Evolutionary conservation across 2,113 vertebrate genomes (phyloP).

Genomic region (Chamaetylas fuelleborni): DNA sequence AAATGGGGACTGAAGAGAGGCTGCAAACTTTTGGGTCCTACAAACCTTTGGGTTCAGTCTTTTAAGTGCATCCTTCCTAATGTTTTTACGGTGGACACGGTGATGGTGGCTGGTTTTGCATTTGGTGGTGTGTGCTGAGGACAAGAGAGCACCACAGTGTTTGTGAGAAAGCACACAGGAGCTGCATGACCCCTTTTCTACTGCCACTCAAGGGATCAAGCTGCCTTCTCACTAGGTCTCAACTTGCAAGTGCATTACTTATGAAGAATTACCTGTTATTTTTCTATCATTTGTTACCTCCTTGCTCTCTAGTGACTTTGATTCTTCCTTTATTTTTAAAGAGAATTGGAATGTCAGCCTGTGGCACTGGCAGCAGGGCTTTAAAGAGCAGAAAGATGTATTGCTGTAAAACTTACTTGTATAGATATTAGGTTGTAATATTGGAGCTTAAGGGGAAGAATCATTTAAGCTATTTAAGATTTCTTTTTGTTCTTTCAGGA

Average conservation of each 20-base stretch:
- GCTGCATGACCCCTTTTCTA: background rate
- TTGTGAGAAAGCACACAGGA: background rate
- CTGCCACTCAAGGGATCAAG: background rate
- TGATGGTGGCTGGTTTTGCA: background rate
- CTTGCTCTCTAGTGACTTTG: background rate
- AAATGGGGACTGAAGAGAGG: background rate
- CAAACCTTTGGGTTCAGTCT: background rate
- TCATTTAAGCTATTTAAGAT: slow-evolving; percentile 5
- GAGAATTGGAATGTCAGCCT: background rate
- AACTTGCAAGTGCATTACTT: background rate
- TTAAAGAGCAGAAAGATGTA: background rate
- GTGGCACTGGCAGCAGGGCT: background rate
- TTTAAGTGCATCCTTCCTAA: background rate
- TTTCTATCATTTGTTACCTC: background rate
- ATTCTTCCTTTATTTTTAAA: background rate
- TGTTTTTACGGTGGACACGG: background rate
- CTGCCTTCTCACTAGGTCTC: background rate
- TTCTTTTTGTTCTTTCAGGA: slow-evolving; percentile 76
- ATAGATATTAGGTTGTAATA: background rate
- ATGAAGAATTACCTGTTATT: background rate
- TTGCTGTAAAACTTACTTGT: background rate
- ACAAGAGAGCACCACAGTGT: background rate
- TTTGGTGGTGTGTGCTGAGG: background rate
- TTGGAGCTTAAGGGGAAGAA: background rate
- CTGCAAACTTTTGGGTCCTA: background rate